Conservation (phyloP, 2,113 vertebrate species). For the Myanophis thanlyinensis region DNA sequence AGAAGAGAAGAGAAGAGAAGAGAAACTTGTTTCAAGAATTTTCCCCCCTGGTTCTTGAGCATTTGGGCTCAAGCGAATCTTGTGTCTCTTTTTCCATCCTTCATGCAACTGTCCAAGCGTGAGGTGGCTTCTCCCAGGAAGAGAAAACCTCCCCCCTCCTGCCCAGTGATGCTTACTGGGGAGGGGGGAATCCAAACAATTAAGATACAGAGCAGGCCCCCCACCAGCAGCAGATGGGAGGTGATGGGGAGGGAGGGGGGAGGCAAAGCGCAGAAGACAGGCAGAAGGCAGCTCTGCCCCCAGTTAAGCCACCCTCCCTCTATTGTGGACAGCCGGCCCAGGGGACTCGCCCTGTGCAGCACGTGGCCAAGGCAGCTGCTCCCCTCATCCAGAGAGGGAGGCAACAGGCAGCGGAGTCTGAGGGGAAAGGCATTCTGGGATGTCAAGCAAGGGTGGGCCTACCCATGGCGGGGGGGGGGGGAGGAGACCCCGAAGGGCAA, state of each 20-base stretch:
- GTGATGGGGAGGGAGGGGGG: not conserved
- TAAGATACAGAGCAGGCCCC: not conserved
- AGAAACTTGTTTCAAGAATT: not conserved
- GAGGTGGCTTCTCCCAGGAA: not conserved
- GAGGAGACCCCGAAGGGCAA: not conserved
- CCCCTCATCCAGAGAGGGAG: not conserved
- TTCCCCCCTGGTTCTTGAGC: not conserved
- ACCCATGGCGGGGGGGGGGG: not conserved
- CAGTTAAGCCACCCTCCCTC: not conserved
- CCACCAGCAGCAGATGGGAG: conserved; percentile 25
- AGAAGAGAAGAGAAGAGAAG: no score
- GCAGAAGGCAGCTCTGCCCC: not conserved
- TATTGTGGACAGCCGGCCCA: not conserved
- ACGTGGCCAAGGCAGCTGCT: not conserved
- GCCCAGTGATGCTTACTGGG: not conserved
- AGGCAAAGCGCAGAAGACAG: not conserved
- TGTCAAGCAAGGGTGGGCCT: not conserved
- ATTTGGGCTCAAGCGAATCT: not conserved
- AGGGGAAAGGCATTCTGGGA: no score
- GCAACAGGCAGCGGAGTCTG: not conserved
- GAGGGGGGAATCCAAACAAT: not conserved
- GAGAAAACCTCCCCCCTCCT: not conserved
- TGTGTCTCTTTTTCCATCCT: no score
- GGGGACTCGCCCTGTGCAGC: not conserved
- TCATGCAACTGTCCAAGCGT: not conserved